Evolutionary conservation across 64 coral and sea anemone species (phyloP), one percentile per base, ranked within the genome.

Genomic region (Cladopsammia gracilis): DNA sequence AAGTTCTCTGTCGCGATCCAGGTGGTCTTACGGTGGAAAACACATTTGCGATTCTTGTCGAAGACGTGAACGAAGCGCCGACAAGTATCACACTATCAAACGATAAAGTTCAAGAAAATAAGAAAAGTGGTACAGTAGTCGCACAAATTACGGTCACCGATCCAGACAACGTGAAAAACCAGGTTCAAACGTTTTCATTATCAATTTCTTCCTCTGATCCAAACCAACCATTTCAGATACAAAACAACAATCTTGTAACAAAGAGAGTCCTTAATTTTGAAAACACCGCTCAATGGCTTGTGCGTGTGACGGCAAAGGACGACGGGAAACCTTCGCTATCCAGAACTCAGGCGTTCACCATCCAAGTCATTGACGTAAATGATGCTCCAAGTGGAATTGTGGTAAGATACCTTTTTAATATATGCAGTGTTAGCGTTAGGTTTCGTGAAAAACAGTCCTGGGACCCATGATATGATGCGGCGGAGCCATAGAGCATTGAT

Each of bases 301-400:
- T 96, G 10, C 22, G 58, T 4, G 22, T 96, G 46, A 76, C 26
- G 8, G 95, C 84, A 51, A 79, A 50, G 52, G 95, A 96, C 48
- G 76, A 42, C 49, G 95, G 95, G 4, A 86, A 5, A 61, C 95
- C 95, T 71, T 6, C 75, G 0, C 88, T 89, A 6, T 93, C 72
- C 24, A 83, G 48, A 24, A 85, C 64, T 1, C 85, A 96, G 51
- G 14, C 90, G 3, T 85, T 96, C 25, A 79, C 95, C 9, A 76
- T 96, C 44, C 86, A 93, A 56, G 95, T 96, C 19, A 65, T 93
- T 24, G 90, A 96, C 15, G 62, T 64, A 3, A 96, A 96, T 60
- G 95, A 96, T 61, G 60, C 51, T 46, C 95, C 95, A n/a, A 59
- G 47, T 49, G 78, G 78, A 20, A 86, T 96, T 50, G 43, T 76